Conservation (phyloP, 2,797 vertebrate species). For the Cacajao melanocephalus region DNA sequence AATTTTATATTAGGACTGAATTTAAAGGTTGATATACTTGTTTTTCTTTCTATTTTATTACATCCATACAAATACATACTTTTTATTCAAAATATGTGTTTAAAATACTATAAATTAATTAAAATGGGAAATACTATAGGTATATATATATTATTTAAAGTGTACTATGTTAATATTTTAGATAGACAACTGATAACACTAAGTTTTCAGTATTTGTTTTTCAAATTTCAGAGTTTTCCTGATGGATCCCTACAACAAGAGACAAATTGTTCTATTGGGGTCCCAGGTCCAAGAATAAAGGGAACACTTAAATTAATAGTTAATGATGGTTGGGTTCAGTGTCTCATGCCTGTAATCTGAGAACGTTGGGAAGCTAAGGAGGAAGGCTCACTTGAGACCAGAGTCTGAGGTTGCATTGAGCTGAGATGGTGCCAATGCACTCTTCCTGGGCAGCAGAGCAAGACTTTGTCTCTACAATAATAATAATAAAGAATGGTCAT, state of each 20-base stretch:
- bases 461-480: not conserved
- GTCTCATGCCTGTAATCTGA: not conserved
- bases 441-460: not conserved
- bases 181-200: not conserved
- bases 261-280: not conserved
- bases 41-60: not conserved
- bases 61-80: not conserved
- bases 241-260: not conserved
- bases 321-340: not conserved
- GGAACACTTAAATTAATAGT: not conserved
- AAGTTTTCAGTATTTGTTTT: not conserved
- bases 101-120: not conserved
- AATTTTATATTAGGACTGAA: not conserved
- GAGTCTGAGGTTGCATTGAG: not conserved
- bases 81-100: not conserved
- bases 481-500: not conserved
- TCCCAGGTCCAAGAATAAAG: not conserved
- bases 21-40: not conserved
- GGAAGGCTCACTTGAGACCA: not conserved
- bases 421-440: not conserved
- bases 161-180: not conserved
- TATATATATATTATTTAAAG: not conserved
- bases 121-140: not conserved
- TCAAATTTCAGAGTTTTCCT: conserved; percentile 14
- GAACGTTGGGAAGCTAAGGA: not conserved